Evolutionary conservation across 1,140 invertebrate species (phyloP).

Genomic region (Phocides pigmalion): DNA sequence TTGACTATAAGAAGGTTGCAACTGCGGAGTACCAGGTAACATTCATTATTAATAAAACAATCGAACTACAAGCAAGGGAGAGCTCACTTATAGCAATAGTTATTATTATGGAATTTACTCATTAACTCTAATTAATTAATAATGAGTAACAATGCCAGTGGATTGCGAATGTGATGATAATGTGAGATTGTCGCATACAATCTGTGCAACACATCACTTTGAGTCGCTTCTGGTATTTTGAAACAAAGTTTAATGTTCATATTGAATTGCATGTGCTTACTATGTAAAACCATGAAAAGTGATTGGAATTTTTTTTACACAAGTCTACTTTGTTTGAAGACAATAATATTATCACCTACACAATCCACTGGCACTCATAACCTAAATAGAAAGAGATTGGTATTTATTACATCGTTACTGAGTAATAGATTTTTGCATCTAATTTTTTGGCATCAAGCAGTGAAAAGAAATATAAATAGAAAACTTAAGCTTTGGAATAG

Average conservation of each 20-base stretch:
- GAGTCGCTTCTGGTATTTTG: too few species aligned
- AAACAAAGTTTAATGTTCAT: too few species aligned
- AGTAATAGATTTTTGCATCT: slow-evolving; percentile 68
- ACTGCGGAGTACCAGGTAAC: slow-evolving; percentile 77
- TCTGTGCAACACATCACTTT: too few species aligned
- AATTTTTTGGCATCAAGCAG: slow-evolving; percentile 82
- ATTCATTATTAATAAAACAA: slow-evolving; percentile 68
- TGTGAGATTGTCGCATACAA: too few species aligned
- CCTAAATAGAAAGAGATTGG: slow-evolving; percentile 70
- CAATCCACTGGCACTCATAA: slow-evolving; percentile 53
- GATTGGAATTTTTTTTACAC: too few species aligned
- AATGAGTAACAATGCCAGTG: slow-evolving; percentile 64
- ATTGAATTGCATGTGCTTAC: too few species aligned
- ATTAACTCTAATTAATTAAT: slow-evolving; percentile 75
- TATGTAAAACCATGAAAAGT: background rate
- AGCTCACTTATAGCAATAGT: slow-evolving; percentile 74
- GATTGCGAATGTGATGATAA: slow-evolving; percentile 41
- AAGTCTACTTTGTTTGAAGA: background rate
- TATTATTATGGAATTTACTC: slow-evolving; percentile 80
- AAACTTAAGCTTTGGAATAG: slow-evolving; percentile 77
- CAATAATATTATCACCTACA: slow-evolving; percentile 36
- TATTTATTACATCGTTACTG: slow-evolving; percentile 69
- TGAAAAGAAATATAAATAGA: slow-evolving; percentile 61
- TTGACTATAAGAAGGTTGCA: slow-evolving; percentile 78
- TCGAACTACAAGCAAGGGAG: slow-evolving; percentile 79